Conservation (phyloP, 2,797 vertebrate species). For the Ptychadena robeensis region DNA sequence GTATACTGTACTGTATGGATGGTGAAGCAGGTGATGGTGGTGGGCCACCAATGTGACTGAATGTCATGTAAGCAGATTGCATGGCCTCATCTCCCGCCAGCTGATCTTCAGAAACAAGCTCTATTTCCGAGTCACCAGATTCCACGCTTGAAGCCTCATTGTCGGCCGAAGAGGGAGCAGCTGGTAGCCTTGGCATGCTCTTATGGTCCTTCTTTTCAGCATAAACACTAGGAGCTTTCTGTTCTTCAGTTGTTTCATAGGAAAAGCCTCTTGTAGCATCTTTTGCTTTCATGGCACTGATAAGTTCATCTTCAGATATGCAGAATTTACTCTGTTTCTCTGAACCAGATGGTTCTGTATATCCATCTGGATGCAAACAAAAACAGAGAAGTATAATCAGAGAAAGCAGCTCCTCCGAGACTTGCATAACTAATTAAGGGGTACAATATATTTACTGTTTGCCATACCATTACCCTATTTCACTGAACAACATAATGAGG, state of each 20-base stretch:
- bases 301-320: conserved; percentile 80
- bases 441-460: not conserved
- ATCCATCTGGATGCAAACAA: conserved; percentile 44
- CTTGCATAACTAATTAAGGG: not conserved
- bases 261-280: conserved; percentile 73
- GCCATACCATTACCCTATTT: not conserved
- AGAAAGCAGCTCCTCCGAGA: not conserved
- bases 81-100: conserved; percentile 73
- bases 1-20: conserved; percentile 91
- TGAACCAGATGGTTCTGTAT: conserved; percentile 84
- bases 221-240: conserved; percentile 24
- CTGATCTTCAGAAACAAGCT: conserved; percentile 92
- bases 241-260: conserved; percentile 68
- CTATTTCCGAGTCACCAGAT: conserved; percentile 95
- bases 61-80: conserved; percentile 81
- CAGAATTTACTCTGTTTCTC: conserved; percentile 84
- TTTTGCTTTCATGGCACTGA: conserved; percentile 73
- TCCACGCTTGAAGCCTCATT: conserved; percentile 88
- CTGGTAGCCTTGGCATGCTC: conserved; percentile 61
- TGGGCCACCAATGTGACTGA: conserved; percentile 80
- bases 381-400: conserved; percentile 14
- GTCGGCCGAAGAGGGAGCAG: conserved; percentile 70
- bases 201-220: conserved; percentile 64
- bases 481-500: not conserved
- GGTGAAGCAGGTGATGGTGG: conserved; percentile 78